Evolutionary conservation across 2,113 vertebrate species (phyloP).

Genomic region (Protobothrops mucrosquamatus): DNA sequence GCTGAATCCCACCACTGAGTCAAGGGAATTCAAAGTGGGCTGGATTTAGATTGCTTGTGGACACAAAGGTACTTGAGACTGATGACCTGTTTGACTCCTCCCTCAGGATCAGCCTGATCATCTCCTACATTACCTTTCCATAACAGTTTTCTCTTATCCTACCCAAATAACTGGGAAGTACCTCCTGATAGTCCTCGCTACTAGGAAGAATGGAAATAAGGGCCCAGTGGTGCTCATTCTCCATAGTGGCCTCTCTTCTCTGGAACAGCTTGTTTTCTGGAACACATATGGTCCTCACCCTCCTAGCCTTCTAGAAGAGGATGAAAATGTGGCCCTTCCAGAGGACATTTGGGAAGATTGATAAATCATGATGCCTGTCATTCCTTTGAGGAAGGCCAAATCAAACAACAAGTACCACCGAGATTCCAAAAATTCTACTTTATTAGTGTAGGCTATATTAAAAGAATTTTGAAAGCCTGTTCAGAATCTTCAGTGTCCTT

Average conservation of each 20-base stretch:
- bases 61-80: not conserved
- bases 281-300: not conserved
- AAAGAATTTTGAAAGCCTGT: not conserved
- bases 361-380: not conserved
- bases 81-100: not conserved
- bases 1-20: not conserved
- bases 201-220: not conserved
- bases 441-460: not conserved
- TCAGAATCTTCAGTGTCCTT: not conserved
- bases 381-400: not conserved
- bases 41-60: not conserved
- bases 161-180: not conserved
- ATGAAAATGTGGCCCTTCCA: not conserved
- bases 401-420: not conserved
- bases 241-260: not conserved
- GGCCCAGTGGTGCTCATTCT: not conserved
- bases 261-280: not conserved
- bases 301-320: not conserved
- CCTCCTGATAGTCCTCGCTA: not conserved
- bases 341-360: not conserved
- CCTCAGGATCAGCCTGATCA: not conserved
- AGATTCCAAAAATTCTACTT: not conserved
- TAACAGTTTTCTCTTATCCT: not conserved
- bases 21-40: not conserved
- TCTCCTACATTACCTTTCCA: not conserved